These are phyloP conservation scores for Linhomoeus sp. DNA, from an alignment of 2,888 invertebrate genomes.

Conservation along the genomic window DNA sequence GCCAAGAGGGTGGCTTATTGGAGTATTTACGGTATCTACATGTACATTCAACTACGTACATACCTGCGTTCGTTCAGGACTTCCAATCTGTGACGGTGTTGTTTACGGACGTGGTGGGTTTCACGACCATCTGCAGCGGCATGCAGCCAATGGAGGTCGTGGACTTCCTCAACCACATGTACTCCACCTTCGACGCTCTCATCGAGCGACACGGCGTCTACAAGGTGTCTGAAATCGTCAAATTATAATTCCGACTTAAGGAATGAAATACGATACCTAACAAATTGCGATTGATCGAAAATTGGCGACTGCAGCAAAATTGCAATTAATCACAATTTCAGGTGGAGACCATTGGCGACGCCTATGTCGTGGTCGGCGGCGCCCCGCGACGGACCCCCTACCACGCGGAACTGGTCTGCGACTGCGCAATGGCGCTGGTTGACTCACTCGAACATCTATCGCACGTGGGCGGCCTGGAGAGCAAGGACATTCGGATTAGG, in stretches of 20 bases:
- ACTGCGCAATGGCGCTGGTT: conserved; percentile 16
- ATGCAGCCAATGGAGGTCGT: conserved; percentile 83
- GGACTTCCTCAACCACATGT: conserved; percentile 39
- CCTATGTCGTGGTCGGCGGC: conserved; percentile 92
- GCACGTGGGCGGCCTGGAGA: neutral
- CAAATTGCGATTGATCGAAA: too few species aligned
- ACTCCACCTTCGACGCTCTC: conserved; percentile 53
- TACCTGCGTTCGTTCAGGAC: too few species aligned
- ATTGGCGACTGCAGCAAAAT: too few species aligned
- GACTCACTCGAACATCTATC: conserved; percentile 6
- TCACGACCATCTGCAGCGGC: conserved; percentile 84
- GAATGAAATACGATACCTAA: too few species aligned
- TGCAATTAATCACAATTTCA: too few species aligned
- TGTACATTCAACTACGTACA: too few species aligned
- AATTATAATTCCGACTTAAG: too few species aligned
- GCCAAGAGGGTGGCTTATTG: neutral
- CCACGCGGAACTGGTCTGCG: conserved; percentile 50
- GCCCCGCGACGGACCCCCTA: conserved; percentile 71
- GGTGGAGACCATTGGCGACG: conserved; percentile 94
- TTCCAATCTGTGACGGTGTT: conserved; percentile 85
- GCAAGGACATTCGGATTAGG: conserved; percentile 2
- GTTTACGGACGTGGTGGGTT: conserved; percentile 92
- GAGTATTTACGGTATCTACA: neutral
- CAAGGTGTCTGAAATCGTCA: conserved; percentile 57
- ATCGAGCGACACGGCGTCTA: conserved; percentile 81